A percentile compares a stretch with the other conserved stretches of the same genome.
These are phyloP conservation scores for Notodonta dromedarius DNA, from an alignment of 2,888 invertebrate species.

Conservation along the genomic window DNA sequence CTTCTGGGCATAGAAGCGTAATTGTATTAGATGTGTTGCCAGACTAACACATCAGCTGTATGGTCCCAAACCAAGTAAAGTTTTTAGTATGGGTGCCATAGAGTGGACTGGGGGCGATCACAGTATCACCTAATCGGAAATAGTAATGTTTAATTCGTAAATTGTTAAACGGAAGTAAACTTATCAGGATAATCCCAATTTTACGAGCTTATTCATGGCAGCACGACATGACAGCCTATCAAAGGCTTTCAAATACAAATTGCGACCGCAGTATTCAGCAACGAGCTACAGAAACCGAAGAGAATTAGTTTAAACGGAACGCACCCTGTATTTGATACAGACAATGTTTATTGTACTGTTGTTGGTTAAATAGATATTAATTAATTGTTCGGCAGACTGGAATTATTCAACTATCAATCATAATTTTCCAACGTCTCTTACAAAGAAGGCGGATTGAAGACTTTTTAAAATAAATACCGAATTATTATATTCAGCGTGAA, in stretches of 20 bases:
- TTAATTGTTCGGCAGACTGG: neutral
- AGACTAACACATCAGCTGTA: too few relatives aligned
- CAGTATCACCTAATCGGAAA: too few relatives aligned
- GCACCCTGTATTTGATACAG: neutral
- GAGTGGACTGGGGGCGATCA: too few relatives aligned
- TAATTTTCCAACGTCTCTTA: neutral
- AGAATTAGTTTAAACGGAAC: slow-evolving; percentile 8
- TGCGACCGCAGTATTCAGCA: slow-evolving; percentile 3
- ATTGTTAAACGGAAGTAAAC: neutral
- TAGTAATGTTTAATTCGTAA: too few relatives aligned
- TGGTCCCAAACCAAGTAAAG: too few relatives aligned
- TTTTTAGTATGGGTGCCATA: too few relatives aligned
- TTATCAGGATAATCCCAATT: neutral
- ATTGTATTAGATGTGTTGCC: too few relatives aligned
- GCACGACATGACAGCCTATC: neutral
- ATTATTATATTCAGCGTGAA: too few relatives aligned
- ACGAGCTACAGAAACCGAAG: neutral
- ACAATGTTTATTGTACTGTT: neutral
- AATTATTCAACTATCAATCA: neutral
- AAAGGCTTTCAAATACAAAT: slow-evolving; percentile 7
- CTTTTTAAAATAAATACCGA: too few relatives aligned
- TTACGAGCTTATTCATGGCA: neutral
- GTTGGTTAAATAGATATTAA: neutral
- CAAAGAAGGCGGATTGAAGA: too few relatives aligned
- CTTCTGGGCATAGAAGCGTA: too few relatives aligned